Conservation (phyloP, 23 tunicate species). For the Styela plicata region DNA sequence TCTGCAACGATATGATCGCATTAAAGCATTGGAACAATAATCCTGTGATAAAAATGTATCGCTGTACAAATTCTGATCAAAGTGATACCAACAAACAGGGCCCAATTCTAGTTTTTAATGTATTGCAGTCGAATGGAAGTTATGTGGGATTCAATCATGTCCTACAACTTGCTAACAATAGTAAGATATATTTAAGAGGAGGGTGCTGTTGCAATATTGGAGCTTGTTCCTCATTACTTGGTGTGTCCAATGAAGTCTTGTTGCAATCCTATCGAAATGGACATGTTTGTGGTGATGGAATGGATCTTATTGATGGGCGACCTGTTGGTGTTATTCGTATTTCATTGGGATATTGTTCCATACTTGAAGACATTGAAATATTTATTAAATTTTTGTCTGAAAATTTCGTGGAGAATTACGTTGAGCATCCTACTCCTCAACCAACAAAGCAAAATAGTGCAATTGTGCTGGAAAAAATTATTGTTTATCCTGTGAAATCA, state of each 20-base stretch:
- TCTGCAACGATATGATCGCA: constrained; percentile 32
- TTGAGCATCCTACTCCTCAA: not conserved
- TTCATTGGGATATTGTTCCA: constrained; percentile 72
- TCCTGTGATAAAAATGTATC: constrained; percentile 45
- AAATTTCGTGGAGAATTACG: constrained; percentile 37
- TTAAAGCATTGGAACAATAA: constrained; percentile 49
- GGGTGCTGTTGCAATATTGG: constrained; percentile 93
- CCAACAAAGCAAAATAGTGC: not conserved
- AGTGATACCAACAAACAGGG: constrained; percentile 47
- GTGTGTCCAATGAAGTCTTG: constrained; percentile 27
- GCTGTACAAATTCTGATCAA: constrained; percentile 31
- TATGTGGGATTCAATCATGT: constrained; percentile 81
- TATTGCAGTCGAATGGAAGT: constrained; percentile 23
- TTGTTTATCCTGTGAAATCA: constrained; percentile 73
- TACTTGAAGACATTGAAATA: constrained; percentile 30
- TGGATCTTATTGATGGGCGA: constrained; percentile 49
- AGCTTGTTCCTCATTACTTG: constrained; percentile 50
- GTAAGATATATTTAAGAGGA: constrained; percentile 57
- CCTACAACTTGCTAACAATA: constrained; percentile 58
- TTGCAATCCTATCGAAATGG: constrained; percentile 49
- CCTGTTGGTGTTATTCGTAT: constrained; percentile 78
- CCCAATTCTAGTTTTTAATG: constrained; percentile 64
- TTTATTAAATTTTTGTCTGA: constrained; percentile 44
- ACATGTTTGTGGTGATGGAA: constrained; percentile 54
- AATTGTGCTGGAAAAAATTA: constrained; percentile 33